Base-by-base conservation (phyloP, 1,140 invertebrate genomes). In the Drosophila novamexicana region DNA sequence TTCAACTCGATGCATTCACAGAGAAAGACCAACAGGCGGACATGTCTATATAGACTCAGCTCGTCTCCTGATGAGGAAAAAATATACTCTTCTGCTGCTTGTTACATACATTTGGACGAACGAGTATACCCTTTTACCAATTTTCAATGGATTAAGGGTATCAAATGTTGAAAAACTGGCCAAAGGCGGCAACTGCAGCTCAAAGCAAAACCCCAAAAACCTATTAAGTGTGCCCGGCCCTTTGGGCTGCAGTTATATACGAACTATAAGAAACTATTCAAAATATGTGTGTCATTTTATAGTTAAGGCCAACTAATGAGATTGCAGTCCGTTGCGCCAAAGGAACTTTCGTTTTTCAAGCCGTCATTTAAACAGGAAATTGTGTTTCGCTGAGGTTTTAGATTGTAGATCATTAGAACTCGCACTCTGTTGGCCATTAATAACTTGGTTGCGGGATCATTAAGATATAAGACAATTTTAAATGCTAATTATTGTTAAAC, bases 301-400 rank as follows among this genome's bases (percentile, higher is more conserved):
- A 52, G 70, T 64, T 77, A 9, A 32, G 75, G 63, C 62, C 79
- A 77, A 75, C 81, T 81, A 85, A 85, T 85, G 75, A 59, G 78
- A 69, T 59, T 71, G 58, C 50, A 53, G 66, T 49, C 66, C 63
- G 16, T 29, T 10, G 57, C n/a, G 34, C 36, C 77, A 37, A 47
- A 61, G 67, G 52, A 66, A 85, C 82, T 85, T 85, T 85, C 82
- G 83, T 82, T 85, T 85, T 85, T 76, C 50, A 71, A 58, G 75
- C 66, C 65, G 74, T 77, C 68, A 77, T 52, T 70, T 70, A 61
- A 74, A 75, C 82, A 81, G 81, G 81, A 85, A 85, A 85, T 85
- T 57, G 75, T 66, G 67, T 81, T 74, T 22, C 49, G 56, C 37
- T 74, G 53, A 54, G 44, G 10, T 39, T 49, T 71, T 64, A 47